Conservation (phyloP, 1,140 invertebrate genomes). For the Drosophila prosaltans region DNA sequence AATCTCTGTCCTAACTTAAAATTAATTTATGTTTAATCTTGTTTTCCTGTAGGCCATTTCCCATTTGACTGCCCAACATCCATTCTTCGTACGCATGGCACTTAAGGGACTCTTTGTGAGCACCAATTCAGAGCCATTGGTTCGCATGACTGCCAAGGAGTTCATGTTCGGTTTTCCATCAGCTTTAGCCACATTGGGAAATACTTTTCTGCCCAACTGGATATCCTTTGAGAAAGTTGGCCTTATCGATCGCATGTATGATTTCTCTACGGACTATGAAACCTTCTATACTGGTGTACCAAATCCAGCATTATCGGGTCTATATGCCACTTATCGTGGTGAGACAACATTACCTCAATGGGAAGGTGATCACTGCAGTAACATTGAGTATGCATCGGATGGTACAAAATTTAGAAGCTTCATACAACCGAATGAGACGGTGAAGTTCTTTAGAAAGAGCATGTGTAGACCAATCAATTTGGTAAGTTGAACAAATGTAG, state of each 20-base stretch:
- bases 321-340: constrained; percentile 91
- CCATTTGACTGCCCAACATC: constrained; percentile 87
- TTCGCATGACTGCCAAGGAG: constrained; percentile 90
- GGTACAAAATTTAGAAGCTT: constrained; percentile 92
- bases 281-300: constrained; percentile 90
- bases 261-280: constrained; percentile 91
- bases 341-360: constrained; percentile 89
- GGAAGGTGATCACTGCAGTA: constrained; percentile 88
- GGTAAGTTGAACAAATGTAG: constrained; percentile 84
- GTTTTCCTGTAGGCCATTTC: constrained; percentile 88
- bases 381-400: constrained; percentile 91
- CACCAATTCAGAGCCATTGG: constrained; percentile 87
- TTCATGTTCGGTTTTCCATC: constrained; percentile 93
- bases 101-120: constrained; percentile 88
- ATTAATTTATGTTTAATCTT: not conserved
- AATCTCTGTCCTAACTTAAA: not conserved
- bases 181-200: constrained; percentile 89
- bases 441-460: constrained; percentile 92
- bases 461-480: constrained; percentile 90
- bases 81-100: constrained; percentile 86
- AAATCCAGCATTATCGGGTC: constrained; percentile 86
- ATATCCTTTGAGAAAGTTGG: constrained; percentile 92
- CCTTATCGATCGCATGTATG: constrained; percentile 94
- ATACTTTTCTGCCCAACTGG: constrained; percentile 90
- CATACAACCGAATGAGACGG: constrained; percentile 87